phyloP scores from a whole-genome alignment of 1,140 invertebrate species.

The Ceratosolen fusciceps region DNA sequence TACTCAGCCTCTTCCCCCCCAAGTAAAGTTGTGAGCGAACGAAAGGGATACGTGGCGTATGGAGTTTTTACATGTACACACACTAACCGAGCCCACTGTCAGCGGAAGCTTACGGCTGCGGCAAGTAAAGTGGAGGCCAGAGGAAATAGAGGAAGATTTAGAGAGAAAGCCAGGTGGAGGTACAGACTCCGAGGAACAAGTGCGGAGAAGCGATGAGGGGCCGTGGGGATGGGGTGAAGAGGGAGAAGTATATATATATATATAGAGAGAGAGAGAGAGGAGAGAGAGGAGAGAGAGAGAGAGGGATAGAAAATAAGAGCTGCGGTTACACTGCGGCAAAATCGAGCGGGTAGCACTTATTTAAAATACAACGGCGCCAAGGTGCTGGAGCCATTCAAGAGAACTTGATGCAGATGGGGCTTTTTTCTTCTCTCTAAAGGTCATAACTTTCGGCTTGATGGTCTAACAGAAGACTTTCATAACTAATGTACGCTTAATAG shows the following conservation, averaged over 20 bases:
- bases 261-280: conserved; percentile 13
- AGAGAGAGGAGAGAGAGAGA: not conserved
- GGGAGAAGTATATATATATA: too few species aligned
- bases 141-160: conserved; percentile 32
- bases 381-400: conserved; percentile 1
- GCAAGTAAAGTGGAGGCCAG: not conserved
- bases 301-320: conserved; percentile 38
- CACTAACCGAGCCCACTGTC: not conserved
- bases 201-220: not conserved
- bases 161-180: conserved; percentile 41
- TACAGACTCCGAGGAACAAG: conserved; percentile 10
- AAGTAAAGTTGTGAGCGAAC: conserved; percentile 12
- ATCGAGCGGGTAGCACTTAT: conserved; percentile 28
- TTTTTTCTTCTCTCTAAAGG: not conserved
- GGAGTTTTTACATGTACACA: conserved; percentile 12
- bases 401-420: not conserved
- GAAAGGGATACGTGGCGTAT: not conserved
- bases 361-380: conserved; percentile 38
- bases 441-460: conserved; percentile 5
- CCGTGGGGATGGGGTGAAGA: too few species aligned
- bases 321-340: conserved; percentile 46
- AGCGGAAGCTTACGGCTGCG: not conserved
- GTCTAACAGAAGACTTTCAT: conserved; percentile 3
- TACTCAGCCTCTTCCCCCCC: not conserved
- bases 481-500: not conserved